phyloP scores from a whole-genome alignment of 64 coral and sea anemone species.

The Montipora capricornis region DNA sequence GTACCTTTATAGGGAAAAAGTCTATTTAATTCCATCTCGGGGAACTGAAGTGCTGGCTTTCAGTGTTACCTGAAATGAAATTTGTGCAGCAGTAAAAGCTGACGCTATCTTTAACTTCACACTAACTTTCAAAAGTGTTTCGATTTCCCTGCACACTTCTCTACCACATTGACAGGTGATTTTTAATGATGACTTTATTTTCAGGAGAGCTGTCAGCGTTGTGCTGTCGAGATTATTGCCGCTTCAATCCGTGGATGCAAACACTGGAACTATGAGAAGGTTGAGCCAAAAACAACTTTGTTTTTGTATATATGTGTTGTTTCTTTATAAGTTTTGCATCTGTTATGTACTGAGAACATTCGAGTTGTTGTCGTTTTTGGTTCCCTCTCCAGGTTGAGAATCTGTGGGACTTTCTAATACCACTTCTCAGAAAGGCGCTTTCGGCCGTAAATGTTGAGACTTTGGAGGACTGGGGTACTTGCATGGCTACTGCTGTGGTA shows the following conservation, averaged over 20 bases:
- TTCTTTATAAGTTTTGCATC: no score
- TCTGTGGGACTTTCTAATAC: conserved; percentile 93
- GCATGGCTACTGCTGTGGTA: conserved; percentile 95
- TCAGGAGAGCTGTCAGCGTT: conserved; percentile 93
- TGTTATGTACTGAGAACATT: background rate
- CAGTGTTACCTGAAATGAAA: no score
- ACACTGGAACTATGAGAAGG: conserved; percentile 97
- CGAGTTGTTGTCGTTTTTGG: background rate
- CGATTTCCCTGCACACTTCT: no score
- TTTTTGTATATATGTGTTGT: background rate
- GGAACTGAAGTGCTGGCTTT: no score
- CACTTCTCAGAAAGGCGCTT: conserved; percentile 80
- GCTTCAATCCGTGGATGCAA: conserved; percentile 95
- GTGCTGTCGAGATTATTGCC: conserved; percentile 91
- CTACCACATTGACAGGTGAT: no score
- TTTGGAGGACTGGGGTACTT: conserved; percentile 96
- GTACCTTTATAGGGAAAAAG: no score
- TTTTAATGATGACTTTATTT: background rate
- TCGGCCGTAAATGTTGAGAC: conserved; percentile 89
- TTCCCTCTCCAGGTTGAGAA: conserved; percentile 51
- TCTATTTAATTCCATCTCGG: no score
- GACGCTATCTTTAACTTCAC: no score
- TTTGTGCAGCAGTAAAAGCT: no score
- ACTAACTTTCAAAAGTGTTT: no score
- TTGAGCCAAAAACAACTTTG: conserved; percentile 22